Conservation (phyloP, 2,113 vertebrate species). For the Hypanus sabinus region DNA sequence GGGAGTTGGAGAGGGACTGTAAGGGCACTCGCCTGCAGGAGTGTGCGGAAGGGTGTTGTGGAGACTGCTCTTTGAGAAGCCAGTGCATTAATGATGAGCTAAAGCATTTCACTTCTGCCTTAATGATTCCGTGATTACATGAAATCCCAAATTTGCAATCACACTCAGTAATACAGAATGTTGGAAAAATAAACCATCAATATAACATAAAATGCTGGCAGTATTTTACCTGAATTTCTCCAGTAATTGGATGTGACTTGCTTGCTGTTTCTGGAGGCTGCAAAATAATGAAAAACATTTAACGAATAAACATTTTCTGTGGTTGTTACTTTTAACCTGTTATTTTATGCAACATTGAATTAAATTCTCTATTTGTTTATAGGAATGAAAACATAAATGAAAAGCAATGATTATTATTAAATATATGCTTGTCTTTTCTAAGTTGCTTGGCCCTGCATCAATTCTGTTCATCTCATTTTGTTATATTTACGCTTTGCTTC, state of each 20-base stretch:
- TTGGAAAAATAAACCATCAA: constrained; percentile 8
- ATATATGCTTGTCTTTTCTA: neutral
- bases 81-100: too few species aligned
- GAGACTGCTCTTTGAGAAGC: too few species aligned
- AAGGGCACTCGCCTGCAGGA: too few species aligned
- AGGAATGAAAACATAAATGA: neutral
- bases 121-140: too few species aligned
- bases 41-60: too few species aligned
- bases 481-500: neutral
- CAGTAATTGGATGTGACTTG: constrained; percentile 79
- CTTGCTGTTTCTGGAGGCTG: constrained; percentile 72
- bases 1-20: too few species aligned
- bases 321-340: neutral
- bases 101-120: too few species aligned
- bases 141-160: neutral
- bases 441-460: neutral
- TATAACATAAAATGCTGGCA: neutral
- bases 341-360: neutral
- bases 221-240: constrained; percentile 86
- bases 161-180: neutral
- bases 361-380: neutral
- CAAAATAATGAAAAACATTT: constrained; percentile 39
- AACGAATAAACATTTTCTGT: neutral
- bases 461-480: neutral
- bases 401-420: neutral